Evolutionary conservation across 2,888 invertebrate genomes (phyloP), one percentile per base, ranked within the genome.

Genomic region (Andricus curvator): DNA sequence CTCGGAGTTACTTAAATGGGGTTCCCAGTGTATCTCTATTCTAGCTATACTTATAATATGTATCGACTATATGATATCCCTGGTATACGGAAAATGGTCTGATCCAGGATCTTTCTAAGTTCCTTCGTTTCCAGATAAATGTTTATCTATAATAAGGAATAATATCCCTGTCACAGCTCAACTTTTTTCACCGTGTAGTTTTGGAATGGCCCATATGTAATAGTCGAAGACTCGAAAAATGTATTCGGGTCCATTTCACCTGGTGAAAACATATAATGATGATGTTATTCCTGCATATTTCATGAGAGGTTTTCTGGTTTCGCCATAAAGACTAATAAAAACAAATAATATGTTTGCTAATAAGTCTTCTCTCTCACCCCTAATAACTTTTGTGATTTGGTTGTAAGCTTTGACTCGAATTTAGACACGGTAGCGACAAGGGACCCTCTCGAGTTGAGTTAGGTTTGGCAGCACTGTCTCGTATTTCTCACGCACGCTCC

Each of bases 401-500:
- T 81, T 84, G 81, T 82, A 82, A 78, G 81, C 81, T 84, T 84
- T 82, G 82, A 82, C 81, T 82, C 79, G 80, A 80, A 84, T 82
- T 82, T 77, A 81, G 81, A 79, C 78, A 80, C 56, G 78, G 81
- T 77, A 79, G 81, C 80, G 83, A 78, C 81, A 78, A 78, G 80
- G 81, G 78, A 78, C 64, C 70, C 76, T 80, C 78, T 79, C 78
- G 77, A 84, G 65, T 81, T 78, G 81, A 81, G 79, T 77, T 80
- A 78, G 84, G 82, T 82, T 84, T 86, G 85, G 87, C 85, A 86
- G 84, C 79, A 84, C 86, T 86, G 88, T 88, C 86, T 90, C 89
- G 87, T 88, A 90, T 90, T 90, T 90, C 91, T 90, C 90, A 90
- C 90, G 91, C 88, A 86, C 85, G 87, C 86, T 86, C 84, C 86